These are phyloP conservation scores for Ricordea florida DNA, from an alignment of 92 coral and sea anemone genomes.

Conservation along the genomic window DNA sequence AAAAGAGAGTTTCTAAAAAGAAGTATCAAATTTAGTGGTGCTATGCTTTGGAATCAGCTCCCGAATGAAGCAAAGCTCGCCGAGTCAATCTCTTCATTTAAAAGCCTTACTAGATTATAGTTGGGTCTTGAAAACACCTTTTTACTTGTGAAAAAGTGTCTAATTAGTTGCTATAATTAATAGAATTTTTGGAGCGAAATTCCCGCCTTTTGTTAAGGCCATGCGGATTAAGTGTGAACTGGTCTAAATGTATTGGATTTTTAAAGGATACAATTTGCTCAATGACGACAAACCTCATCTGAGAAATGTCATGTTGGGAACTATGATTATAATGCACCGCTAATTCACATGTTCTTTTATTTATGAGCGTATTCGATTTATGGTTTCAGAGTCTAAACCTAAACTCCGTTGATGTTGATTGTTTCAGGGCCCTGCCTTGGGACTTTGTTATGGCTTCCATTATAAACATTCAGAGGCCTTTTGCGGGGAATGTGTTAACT, in stretches of 20 bases:
- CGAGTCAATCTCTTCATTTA: no score
- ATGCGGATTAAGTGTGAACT: background rate
- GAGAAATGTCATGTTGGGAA: slow-evolving; percentile 8
- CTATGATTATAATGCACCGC: background rate
- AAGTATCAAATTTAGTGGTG: no score
- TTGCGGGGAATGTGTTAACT: no score
- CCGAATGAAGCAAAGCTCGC: no score
- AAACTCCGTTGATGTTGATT: slow-evolving; percentile 6
- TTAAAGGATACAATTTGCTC: slow-evolving; percentile 1
- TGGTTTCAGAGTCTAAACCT: slow-evolving; percentile 24
- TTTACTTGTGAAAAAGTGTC: no score
- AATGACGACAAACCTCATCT: slow-evolving; percentile 6
- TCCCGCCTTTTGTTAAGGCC: slow-evolving; percentile 14
- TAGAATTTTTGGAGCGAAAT: slow-evolving; percentile 10
- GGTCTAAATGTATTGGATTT: background rate
- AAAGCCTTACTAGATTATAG: no score
- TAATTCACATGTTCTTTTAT: slow-evolving; percentile 13
- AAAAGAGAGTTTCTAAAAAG: no score
- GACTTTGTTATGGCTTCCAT: no score
- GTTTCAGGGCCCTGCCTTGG: no score
- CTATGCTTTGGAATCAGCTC: no score
- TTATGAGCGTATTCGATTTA: slow-evolving; percentile 18
- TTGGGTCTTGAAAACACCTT: no score
- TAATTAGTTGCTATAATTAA: background rate
- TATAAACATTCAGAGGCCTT: no score